phyloP scores from a whole-genome alignment of 2,113 vertebrate genomes.

The Campylomormyrus numenius region DNA sequence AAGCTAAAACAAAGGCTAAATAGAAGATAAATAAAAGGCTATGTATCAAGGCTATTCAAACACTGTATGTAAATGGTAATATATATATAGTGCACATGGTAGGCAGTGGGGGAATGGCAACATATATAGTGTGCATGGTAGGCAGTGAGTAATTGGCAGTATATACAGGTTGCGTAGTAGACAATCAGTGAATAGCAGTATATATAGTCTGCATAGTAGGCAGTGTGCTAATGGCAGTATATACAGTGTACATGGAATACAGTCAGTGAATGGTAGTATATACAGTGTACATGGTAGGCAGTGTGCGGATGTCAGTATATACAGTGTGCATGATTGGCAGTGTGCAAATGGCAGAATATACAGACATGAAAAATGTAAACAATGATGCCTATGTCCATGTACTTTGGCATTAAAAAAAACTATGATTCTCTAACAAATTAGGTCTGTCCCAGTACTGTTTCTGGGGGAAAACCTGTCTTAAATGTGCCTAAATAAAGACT shows the following conservation, averaged over 20 bases:
- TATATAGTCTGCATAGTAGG: background rate
- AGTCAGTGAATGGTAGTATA: background rate
- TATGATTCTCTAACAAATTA: background rate
- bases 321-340: background rate
- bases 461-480: background rate
- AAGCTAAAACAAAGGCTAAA: background rate
- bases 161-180: background rate
- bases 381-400: background rate
- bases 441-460: background rate
- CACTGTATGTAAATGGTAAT: background rate
- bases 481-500: background rate
- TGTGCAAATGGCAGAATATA: background rate
- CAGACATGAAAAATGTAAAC: background rate
- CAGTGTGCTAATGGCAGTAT: background rate
- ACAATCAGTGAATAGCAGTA: background rate
- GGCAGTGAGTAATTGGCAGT: background rate
- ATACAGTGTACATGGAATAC: too few species aligned
- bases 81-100: background rate
- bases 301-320: too few species aligned
- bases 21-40: background rate
- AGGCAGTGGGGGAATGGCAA: background rate
- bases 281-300: background rate
- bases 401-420: background rate
- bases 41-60: background rate
- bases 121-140: background rate